Evolutionary conservation across 2,113 vertebrate genomes (phyloP).

Genomic region (Gambusia holbrooki): DNA sequence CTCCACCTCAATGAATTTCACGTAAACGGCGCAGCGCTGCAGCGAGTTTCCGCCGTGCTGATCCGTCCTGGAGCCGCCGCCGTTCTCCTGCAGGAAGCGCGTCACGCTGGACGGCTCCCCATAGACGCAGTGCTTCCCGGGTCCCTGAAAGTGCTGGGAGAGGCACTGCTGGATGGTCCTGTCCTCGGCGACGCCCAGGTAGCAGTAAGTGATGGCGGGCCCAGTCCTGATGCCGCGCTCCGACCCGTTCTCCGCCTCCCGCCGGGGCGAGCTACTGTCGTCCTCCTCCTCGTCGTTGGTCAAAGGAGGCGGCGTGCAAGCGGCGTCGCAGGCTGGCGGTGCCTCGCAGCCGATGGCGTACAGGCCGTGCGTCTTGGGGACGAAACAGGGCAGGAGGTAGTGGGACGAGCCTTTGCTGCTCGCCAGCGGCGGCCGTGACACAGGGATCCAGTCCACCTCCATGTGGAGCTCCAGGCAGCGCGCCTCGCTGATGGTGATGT

Average conservation of each 20-base stretch:
- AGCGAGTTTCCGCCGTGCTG: slow-evolving; percentile 77
- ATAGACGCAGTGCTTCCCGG: slow-evolving; percentile 87
- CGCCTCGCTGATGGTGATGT: slow-evolving; percentile 97
- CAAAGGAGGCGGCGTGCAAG: slow-evolving; percentile 31
- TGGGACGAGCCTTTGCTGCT: slow-evolving; percentile 86
- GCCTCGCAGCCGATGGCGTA: slow-evolving; percentile 93
- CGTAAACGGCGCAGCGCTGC: slow-evolving; percentile 84
- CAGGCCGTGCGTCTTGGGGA: slow-evolving; percentile 92
- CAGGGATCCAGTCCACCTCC: slow-evolving; percentile 96
- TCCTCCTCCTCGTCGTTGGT: slow-evolving; percentile 42
- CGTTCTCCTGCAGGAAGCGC: slow-evolving; percentile 93
- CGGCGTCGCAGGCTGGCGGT: slow-evolving; percentile 45
- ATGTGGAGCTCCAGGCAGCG: slow-evolving; percentile 95
- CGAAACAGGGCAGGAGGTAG: slow-evolving; percentile 93
- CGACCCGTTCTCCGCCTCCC: slow-evolving; percentile 53
- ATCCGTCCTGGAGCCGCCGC: slow-evolving; percentile 70
- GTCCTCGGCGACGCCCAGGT: slow-evolving; percentile 94
- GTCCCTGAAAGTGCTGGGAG: slow-evolving; percentile 94
- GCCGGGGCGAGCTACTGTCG: slow-evolving; percentile 67
- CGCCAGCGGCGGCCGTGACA: slow-evolving; percentile 86
- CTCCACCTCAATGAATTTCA: slow-evolving; percentile 98
- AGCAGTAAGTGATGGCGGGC: slow-evolving; percentile 90
- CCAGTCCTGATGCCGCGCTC: slow-evolving; percentile 58
- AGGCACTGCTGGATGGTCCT: slow-evolving; percentile 94
- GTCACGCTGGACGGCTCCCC: slow-evolving; percentile 88